Percentiles rank a stretch among this genome's conserved stretches.
Conservation (phyloP, 2,113 vertebrate species). For the Plestiodon gilberti region DNA sequence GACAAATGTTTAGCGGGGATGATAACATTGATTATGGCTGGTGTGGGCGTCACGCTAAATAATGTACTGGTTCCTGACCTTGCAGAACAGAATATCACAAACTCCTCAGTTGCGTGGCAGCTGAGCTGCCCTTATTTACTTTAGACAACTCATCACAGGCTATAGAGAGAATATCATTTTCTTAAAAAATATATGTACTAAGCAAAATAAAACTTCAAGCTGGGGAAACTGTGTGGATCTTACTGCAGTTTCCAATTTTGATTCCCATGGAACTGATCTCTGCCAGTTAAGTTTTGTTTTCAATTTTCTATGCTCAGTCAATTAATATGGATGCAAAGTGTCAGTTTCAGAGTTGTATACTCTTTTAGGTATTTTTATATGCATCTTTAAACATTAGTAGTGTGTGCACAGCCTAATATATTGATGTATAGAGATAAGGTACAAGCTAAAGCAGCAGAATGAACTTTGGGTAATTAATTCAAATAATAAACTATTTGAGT, state of each 20-base stretch:
- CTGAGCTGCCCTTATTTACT: not conserved
- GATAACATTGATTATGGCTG: not conserved
- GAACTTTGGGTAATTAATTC: not conserved
- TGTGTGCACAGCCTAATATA: not conserved
- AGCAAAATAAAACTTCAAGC: not conserved
- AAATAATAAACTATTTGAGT: conserved; percentile 18
- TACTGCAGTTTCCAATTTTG: not conserved
- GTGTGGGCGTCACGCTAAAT: not conserved
- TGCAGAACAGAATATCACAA: not conserved
- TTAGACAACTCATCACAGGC: not conserved
- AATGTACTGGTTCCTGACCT: not conserved
- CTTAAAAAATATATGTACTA: not conserved
- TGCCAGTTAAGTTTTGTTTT: not conserved
- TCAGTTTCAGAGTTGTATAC: not conserved
- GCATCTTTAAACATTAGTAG: no score
- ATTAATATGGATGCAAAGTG: not conserved
- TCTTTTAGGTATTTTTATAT: not conserved
- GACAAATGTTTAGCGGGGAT: not conserved
- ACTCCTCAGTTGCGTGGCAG: not conserved
- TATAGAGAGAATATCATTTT: not conserved
- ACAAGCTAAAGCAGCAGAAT: conserved; percentile 6
- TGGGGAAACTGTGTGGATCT: not conserved
- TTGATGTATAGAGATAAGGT: not conserved
- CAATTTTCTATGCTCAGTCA: not conserved
- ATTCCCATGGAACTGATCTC: not conserved